Conservation (phyloP, 2,888 invertebrate species). For the Charanyca ferruginea region DNA sequence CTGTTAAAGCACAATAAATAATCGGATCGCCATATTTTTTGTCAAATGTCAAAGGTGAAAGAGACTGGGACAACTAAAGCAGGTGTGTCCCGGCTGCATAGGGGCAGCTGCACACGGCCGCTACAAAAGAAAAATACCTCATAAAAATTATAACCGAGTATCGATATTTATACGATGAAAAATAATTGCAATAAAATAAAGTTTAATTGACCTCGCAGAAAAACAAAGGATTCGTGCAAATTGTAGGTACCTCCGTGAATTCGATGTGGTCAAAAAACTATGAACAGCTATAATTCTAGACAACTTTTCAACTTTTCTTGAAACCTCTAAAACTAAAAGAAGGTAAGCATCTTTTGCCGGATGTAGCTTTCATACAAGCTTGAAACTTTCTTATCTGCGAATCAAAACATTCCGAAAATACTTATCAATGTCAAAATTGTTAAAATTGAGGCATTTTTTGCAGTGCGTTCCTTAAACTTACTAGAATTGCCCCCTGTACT, state of each 20-base stretch:
- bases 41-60: slow-evolving; percentile 86
- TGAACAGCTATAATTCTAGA: slow-evolving; percentile 52
- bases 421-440: too few species aligned
- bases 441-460: too few species aligned
- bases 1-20: slow-evolving; percentile 57
- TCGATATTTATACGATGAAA: slow-evolving; percentile 64
- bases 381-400: too few species aligned
- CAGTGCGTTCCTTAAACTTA: too few species aligned
- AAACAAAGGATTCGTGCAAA: slow-evolving; percentile 61
- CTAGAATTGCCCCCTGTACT: too few species aligned
- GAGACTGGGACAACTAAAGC: slow-evolving; percentile 73
- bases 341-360: too few species aligned
- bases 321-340: too few species aligned
- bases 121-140: slow-evolving; percentile 68
- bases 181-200: slow-evolving; percentile 56
- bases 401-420: too few species aligned
- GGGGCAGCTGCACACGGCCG: slow-evolving; percentile 75
- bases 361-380: too few species aligned
- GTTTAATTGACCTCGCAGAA: slow-evolving; percentile 57
- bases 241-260: slow-evolving; percentile 56
- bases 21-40: slow-evolving; percentile 61
- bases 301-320: too few species aligned
- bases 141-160: slow-evolving; percentile 67
- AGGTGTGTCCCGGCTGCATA: slow-evolving; percentile 75
- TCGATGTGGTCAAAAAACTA: slow-evolving; percentile 61